These are phyloP conservation scores for Goniozus legneri DNA, from an alignment of 1,140 invertebrate genomes.

Conservation along the genomic window DNA sequence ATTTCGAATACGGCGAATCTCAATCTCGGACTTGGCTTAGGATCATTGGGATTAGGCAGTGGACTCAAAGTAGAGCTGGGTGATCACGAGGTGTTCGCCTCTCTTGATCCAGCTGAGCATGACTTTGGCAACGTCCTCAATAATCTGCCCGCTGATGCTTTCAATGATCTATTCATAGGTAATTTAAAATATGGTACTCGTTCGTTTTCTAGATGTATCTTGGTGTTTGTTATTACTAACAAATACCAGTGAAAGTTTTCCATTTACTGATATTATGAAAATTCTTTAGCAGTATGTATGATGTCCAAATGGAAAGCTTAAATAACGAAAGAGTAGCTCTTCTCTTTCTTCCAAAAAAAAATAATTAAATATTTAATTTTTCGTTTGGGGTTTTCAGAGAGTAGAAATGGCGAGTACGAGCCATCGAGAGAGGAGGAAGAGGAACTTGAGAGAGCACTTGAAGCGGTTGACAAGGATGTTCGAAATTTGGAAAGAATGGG, in stretches of 20 bases:
- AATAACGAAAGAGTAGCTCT: conserved; percentile 4
- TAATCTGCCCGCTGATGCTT: conserved; percentile 86
- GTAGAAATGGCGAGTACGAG: conserved; percentile 68
- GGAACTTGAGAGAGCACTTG: conserved; percentile 77
- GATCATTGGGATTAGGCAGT: conserved; percentile 40
- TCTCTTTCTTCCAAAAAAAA: conserved; percentile 2
- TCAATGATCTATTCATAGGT: conserved; percentile 84
- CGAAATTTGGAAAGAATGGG: conserved; percentile 71
- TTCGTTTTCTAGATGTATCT: too few species aligned
- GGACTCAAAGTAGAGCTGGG: conserved; percentile 48
- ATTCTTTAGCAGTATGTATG: too few species aligned
- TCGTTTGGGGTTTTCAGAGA: conserved; percentile 57
- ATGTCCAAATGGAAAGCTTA: too few species aligned
- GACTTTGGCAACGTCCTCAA: conserved; percentile 85
- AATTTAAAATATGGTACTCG: too few species aligned
- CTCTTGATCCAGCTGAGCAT: conserved; percentile 72
- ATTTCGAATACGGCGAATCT: conserved; percentile 35
- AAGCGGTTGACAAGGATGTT: conserved; percentile 77
- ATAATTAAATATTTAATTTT: conserved; percentile 4
- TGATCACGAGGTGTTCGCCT: conserved; percentile 54
- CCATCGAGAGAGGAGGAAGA: conserved; percentile 77
- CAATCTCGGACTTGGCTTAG: conserved; percentile 40
- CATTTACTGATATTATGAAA: too few species aligned
- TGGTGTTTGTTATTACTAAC: too few species aligned
- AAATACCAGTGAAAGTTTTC: too few species aligned